Conservation (phyloP, 2,888 invertebrate species). For the Diaphora mendica region DNA sequence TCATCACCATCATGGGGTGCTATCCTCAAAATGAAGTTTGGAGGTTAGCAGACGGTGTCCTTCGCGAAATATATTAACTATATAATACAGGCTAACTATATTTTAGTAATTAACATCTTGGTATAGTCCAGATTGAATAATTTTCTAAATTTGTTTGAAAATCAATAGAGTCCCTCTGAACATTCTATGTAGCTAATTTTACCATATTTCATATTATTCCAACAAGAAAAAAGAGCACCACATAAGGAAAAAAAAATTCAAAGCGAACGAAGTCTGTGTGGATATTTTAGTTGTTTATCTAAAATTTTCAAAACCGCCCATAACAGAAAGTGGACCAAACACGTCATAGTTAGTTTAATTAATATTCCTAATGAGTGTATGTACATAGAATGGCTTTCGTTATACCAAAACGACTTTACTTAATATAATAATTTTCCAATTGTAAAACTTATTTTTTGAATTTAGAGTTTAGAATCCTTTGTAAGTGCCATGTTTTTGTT, state of each 20-base stretch:
- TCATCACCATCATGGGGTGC: no score
- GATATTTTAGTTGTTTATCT: constrained; percentile 27
- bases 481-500: constrained; percentile 23
- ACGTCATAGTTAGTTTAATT: constrained; percentile 55
- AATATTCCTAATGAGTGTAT: constrained; percentile 54
- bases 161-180: neutral
- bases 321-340: constrained; percentile 44
- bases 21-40: no score
- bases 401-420: neutral
- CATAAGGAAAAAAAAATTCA: neutral
- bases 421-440: neutral
- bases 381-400: constrained; percentile 29
- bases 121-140: neutral
- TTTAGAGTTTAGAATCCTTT: constrained; percentile 36
- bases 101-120: neutral
- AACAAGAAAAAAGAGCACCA: neutral
- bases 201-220: neutral
- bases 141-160: neutral
- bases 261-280: neutral
- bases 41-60: no score
- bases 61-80: no score
- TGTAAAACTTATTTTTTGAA: neutral
- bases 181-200: neutral
- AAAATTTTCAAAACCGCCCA: constrained; percentile 34
- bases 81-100: no score